Percentiles rank a stretch among this genome's conserved stretches.
phyloP scores from a whole-genome alignment of 2,888 invertebrate genomes.

The Scotopteryx bipunctaria region DNA sequence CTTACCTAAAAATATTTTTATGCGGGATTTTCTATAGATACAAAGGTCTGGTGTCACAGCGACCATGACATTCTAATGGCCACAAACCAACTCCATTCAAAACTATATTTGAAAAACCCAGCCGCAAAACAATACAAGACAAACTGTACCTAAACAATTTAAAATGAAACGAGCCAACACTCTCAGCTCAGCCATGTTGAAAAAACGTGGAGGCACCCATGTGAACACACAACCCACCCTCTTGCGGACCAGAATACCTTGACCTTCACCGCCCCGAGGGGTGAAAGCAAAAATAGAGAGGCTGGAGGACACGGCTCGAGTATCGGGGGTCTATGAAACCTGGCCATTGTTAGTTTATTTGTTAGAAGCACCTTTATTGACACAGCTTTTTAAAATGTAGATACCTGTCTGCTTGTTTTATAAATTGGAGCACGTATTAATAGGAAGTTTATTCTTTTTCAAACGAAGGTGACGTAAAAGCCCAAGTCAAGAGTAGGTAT shows the following conservation, averaged over 20 bases:
- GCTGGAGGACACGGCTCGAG: slow-evolving; percentile 14
- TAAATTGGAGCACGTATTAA: slow-evolving; percentile 3
- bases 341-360: slow-evolving; percentile 46
- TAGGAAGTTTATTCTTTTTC: too few species aligned
- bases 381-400: slow-evolving; percentile 39
- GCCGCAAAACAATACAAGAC: slow-evolving; percentile 11
- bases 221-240: slow-evolving; percentile 51
- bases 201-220: slow-evolving; percentile 52
- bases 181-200: slow-evolving; percentile 51
- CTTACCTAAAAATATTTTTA: too few species aligned
- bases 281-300: slow-evolving; percentile 12
- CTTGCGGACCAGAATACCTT: slow-evolving; percentile 36
- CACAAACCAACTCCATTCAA: too few species aligned
- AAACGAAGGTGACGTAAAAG: too few species aligned
- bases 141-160: slow-evolving; percentile 32
- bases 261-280: slow-evolving; percentile 31
- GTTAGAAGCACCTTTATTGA: slow-evolving; percentile 47
- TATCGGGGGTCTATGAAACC: slow-evolving; percentile 31
- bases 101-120: too few species aligned
- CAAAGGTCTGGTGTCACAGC: too few species aligned
- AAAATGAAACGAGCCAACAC: slow-evolving; percentile 40
- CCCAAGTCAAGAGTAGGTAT: too few species aligned
- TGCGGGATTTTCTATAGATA: too few species aligned
- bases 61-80: too few species aligned
- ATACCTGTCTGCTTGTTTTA: slow-evolving; percentile 2